phyloP scores from a whole-genome alignment of 2,113 vertebrate genomes.

The Cygnus buccinator region DNA sequence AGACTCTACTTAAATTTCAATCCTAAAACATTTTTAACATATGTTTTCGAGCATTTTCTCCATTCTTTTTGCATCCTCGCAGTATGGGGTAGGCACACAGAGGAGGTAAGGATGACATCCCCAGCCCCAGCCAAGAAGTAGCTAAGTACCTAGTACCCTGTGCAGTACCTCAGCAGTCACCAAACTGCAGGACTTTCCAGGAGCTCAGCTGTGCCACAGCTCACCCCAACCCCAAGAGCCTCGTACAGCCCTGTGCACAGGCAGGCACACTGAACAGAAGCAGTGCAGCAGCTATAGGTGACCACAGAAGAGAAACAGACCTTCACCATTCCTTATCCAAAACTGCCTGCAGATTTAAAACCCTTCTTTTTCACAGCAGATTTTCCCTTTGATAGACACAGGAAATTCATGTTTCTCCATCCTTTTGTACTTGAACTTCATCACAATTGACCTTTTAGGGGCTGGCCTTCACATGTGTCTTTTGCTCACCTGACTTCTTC shows the following conservation, averaged over 20 bases:
- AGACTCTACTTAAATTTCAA: background rate
- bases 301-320: background rate
- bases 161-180: rapidly evolving
- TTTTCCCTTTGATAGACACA: background rate
- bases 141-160: background rate
- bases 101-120: background rate
- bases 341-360: background rate
- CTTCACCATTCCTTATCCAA: background rate
- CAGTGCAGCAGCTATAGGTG: background rate
- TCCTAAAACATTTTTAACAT: background rate
- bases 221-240: background rate
- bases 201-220: background rate
- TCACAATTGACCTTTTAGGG: background rate
- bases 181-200: background rate
- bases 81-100: background rate
- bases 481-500: background rate
- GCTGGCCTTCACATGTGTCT: background rate
- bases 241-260: rapidly evolving
- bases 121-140: rapidly evolving
- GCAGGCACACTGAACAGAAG: rapidly evolving
- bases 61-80: background rate
- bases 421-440: background rate
- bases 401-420: background rate
- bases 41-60: background rate
- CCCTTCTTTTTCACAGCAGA: background rate